phyloP scores from a whole-genome alignment of 2,888 invertebrate species.

The Drosophila neotestacea region DNA sequence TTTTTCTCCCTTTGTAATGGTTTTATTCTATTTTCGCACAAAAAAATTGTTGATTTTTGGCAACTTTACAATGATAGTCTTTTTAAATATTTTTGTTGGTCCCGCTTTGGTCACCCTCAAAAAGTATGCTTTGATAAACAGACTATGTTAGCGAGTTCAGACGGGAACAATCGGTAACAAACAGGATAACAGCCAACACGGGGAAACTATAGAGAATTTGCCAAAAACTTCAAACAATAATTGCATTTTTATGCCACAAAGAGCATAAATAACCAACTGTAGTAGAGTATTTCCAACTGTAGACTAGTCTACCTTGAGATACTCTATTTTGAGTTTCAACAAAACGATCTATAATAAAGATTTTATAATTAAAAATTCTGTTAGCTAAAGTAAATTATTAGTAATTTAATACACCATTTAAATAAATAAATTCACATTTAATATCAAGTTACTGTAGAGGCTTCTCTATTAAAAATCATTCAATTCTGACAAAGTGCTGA shows the following conservation, averaged over 20 bases:
- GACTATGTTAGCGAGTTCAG: constrained; percentile 28
- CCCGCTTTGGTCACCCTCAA: constrained; percentile 19
- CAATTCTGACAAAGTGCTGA: background rate
- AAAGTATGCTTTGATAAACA: constrained; percentile 57
- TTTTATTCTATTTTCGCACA: constrained; percentile 4
- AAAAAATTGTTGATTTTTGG: constrained; percentile 63
- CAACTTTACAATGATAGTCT: constrained; percentile 60
- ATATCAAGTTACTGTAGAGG: background rate
- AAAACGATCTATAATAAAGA: background rate
- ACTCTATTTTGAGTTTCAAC: constrained; percentile 3
- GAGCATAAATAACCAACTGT: constrained; percentile 55
- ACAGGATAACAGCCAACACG: background rate
- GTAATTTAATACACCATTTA: too few species aligned
- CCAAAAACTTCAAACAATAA: constrained; percentile 61
- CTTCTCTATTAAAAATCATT: background rate
- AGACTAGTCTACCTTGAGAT: background rate
- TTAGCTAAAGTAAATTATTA: too few species aligned
- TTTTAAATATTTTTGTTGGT: background rate
- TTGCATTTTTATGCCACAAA: constrained; percentile 73
- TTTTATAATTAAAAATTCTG: too few species aligned
- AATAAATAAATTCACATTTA: background rate
- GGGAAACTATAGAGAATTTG: constrained; percentile 33
- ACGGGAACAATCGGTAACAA: background rate
- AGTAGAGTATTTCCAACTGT: constrained; percentile 1
- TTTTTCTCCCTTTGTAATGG: constrained; percentile 17